Base-by-base conservation (phyloP, 2,113 vertebrate species). In the Misgurnus mizolepis region DNA sequence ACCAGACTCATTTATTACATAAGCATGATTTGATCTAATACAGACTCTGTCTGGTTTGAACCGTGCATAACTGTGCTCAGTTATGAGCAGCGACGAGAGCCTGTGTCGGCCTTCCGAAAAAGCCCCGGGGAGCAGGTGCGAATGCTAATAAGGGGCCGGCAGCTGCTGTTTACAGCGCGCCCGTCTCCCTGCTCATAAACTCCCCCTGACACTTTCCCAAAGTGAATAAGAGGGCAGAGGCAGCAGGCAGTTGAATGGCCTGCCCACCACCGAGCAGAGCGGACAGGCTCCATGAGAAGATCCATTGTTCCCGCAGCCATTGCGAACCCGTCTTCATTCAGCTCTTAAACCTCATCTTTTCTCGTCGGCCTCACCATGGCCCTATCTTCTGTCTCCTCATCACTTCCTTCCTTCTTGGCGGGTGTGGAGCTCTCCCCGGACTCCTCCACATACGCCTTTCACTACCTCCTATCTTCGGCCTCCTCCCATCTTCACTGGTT, bases 101-200 rank as follows among this genome's bases (percentile, higher is more conserved):
- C 90, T 91, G 89, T 89, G 92, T 91, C 76, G 87, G 53, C 39
- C 12, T 83, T 71, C 90, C 90, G 91, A 92, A 93, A 91, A 89
- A 89, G 92, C 85, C 83, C 85, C 85, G 73, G 89, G 91, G 92
- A 97, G 95, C 96, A 96, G 97, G 96, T 97, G 96, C 89, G 91
- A 93, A 95, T 94, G 90, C 89, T 95, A 96, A 96, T 92, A 90
- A 95, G 93, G 86, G 90, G 87, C 82, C 41, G 76, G 93, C 91
- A 92, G 95, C 96, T 96, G 96, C 95, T 92, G 90, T 80, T 78
- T 82, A 68, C 84, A 55, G 43, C 15, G 84, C 40, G 65, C 80
- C 56, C 14, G n/a, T 60, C 71, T 74, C 79, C 75, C 34, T 86
- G 55, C 83, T 68, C 84, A 88, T 82, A 67, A 71, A 67, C 78